These are phyloP conservation scores for Chymomyza procnemis DNA, from an alignment of 2,888 invertebrate genomes.

Conservation along the genomic window DNA sequence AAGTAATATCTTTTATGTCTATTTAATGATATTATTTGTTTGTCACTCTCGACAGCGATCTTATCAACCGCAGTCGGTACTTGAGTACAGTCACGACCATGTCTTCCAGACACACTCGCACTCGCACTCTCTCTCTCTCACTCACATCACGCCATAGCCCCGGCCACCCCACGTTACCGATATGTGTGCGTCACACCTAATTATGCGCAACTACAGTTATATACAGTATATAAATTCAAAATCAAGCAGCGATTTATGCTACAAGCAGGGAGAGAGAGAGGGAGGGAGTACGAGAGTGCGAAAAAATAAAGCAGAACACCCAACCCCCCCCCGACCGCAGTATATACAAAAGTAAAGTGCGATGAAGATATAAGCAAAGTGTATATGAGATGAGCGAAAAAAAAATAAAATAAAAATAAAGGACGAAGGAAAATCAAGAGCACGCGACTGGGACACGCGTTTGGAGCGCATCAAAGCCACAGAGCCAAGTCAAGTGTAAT, in stretches of 20 bases:
- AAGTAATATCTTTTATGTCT: neutral
- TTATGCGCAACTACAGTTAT: slow-evolving; percentile 29
- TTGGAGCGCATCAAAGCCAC: neutral
- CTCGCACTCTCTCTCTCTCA: too few relatives aligned
- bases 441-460: neutral
- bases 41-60: neutral
- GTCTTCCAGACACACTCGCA: neutral
- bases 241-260: slow-evolving; percentile 60
- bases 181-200: slow-evolving; percentile 12
- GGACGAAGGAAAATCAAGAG: neutral
- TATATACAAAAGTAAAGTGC: neutral
- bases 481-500: slow-evolving; percentile 5
- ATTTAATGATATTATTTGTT: neutral
- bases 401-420: neutral
- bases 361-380: slow-evolving; percentile 3
- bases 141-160: too few relatives aligned
- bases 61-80: neutral
- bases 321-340: too few relatives aligned
- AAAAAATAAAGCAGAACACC: neutral
- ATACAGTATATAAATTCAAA: slow-evolving; percentile 59
- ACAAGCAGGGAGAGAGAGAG: neutral
- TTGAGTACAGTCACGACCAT: neutral
- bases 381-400: neutral
- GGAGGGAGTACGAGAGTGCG: too few relatives aligned
- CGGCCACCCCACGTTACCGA: too few relatives aligned